Evolutionary conservation across 2,888 invertebrate species (phyloP), one percentile per base, ranked within the genome.

Genomic region (Flexamia atlantica): DNA sequence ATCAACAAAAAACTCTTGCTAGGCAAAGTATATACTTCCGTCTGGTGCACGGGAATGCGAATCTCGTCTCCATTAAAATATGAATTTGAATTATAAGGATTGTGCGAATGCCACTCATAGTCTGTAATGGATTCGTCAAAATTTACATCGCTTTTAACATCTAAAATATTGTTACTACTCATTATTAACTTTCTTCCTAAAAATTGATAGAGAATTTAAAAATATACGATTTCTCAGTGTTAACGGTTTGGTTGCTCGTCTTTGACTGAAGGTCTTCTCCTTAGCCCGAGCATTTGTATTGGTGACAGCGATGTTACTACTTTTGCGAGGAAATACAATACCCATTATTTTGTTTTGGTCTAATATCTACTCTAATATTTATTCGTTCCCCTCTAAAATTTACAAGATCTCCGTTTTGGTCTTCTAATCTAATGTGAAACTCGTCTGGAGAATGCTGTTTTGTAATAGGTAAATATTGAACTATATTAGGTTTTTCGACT

Each of bases 211-310:
- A 40, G 76, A 42, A 46, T 9, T 25, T 40, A 76, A 23, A 20
- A 42, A 76, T 46, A 46, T 50, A 17, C 40, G 12, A 50, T 76
- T 76, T 42, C 46, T 40, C 46, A 42, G 25, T 76, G 76, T 76
- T 20, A 76, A 76, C 46, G 20, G 42, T 20, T 42, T 50, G 50
- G 40, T n/a, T 25, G 76, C 23, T 40, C 76, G 40, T 25, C 40
- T 46, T 9, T 23, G 23, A 76, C 68, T 68, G 68, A 40, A 40
- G 40, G 40, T 7, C 40, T 40, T 40, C 12, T 40, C 40, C 40
- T 40, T 40, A 12, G 40, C 7, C 40, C 12, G 7, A 12, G 40
- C 40, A 7, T 40, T 40, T 9, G 7, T 40, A 40, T 40, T 40
- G 7, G 40, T 40, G 12, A 9, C 12, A 40, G 40, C 40, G n/a